Evolutionary conservation across 2,797 vertebrate genomes (phyloP).

Genomic region (Benthosema pterotum): DNA sequence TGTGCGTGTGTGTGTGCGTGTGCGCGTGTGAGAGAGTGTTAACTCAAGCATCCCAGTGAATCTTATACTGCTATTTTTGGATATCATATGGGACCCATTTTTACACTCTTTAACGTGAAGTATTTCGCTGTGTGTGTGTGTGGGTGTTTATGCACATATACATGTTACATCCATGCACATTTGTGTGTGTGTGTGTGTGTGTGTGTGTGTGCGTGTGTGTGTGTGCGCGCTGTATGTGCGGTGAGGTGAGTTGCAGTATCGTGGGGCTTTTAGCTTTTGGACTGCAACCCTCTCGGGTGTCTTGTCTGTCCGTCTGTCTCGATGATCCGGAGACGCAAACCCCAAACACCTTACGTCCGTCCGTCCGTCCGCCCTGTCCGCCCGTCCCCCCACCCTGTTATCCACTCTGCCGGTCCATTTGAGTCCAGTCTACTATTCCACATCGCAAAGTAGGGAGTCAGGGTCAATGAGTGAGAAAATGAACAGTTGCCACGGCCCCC

Average conservation of each 20-base stretch:
- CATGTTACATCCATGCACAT: not conserved
- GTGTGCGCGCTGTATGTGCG: not conserved
- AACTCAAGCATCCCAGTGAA: too few relatives aligned
- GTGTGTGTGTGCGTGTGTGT: not conserved
- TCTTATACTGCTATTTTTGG: too few relatives aligned
- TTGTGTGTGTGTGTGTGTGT: not conserved
- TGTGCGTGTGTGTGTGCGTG: conserved; percentile 18
- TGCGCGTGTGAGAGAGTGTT: conserved; percentile 15
- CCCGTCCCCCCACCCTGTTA: too few relatives aligned
- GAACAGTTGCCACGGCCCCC: conserved; percentile 69
- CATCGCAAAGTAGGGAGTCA: conserved; percentile 73
- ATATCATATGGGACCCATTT: too few relatives aligned
- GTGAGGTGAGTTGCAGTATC: not conserved
- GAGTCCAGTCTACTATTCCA: conserved; percentile 74
- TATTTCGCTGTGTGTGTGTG: not conserved
- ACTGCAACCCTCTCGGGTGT: not conserved
- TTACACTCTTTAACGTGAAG: too few relatives aligned
- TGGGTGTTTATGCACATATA: not conserved
- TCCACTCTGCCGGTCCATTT: conserved; percentile 34
- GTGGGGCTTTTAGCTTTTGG: not conserved
- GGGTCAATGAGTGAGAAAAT: conserved; percentile 73
- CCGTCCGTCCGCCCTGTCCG: too few relatives aligned
- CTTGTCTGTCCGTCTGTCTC: too few relatives aligned
- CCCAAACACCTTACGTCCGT: too few relatives aligned
- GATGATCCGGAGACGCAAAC: not conserved